Evolutionary conservation across 2,797 vertebrate species (phyloP).

Genomic region (Argentina silus): DNA sequence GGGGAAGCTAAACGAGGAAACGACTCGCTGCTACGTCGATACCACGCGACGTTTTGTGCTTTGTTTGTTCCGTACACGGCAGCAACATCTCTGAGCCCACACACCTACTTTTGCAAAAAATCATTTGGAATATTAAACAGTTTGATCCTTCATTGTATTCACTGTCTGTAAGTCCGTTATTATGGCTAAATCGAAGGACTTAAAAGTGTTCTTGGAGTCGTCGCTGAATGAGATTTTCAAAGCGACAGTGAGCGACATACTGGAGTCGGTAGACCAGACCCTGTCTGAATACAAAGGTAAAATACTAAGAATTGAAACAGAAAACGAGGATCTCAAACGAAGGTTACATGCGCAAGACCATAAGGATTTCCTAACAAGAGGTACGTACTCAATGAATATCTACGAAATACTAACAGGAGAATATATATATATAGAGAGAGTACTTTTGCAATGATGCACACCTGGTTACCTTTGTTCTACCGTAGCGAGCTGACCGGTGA

Average conservation of each 20-base stretch:
- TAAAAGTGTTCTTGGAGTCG: conserved; percentile 72
- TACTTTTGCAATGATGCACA: too few species aligned
- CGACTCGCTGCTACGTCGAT: conserved; percentile 39
- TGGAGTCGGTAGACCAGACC: conserved; percentile 78
- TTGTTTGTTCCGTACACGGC: conserved; percentile 73
- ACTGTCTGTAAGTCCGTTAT: conserved; percentile 6
- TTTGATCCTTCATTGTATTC: neutral
- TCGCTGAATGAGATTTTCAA: conserved; percentile 80
- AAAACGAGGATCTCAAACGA: conserved; percentile 75
- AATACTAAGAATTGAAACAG: conserved; percentile 72
- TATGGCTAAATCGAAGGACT: conserved; percentile 66
- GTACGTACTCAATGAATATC: conserved; percentile 23
- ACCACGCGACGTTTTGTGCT: conserved; percentile 50
- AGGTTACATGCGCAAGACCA: conserved; percentile 58
- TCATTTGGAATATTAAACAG: conserved; percentile 3
- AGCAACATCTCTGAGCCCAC: conserved; percentile 41
- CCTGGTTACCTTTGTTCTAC: too few species aligned
- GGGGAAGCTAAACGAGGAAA: neutral
- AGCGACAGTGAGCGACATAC: conserved; percentile 76
- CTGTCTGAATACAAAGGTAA: conserved; percentile 72
- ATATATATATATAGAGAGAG: too few species aligned
- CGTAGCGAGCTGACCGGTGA: too few species aligned
- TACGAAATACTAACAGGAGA: neutral
- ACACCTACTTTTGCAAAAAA: conserved; percentile 36
- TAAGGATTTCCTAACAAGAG: conserved; percentile 39